phyloP scores from a whole-genome alignment of 2,113 vertebrate genomes.

The Plestiodon gilberti region DNA sequence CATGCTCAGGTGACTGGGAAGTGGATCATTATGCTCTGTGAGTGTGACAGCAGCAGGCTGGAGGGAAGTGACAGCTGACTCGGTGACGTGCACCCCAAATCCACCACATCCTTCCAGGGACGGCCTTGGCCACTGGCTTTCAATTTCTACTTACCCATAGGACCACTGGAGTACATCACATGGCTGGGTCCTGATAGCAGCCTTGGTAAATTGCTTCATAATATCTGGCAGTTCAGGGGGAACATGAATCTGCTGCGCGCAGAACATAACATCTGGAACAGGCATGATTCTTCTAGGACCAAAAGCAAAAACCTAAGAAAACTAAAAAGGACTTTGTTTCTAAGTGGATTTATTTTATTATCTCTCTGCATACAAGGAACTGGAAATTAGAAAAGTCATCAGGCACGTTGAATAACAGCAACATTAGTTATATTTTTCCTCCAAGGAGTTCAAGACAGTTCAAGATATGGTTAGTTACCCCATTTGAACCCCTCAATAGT shows the following conservation, averaged over 20 bases:
- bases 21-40: too few species aligned
- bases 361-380: not conserved
- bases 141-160: constrained; percentile 79
- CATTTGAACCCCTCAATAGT: not conserved
- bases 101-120: not conserved
- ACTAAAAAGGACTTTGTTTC: not conserved
- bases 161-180: constrained; percentile 87
- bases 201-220: constrained; percentile 91
- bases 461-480: not conserved
- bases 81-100: too few species aligned
- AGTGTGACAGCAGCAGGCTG: too few species aligned
- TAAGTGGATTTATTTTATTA: not conserved
- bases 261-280: constrained; percentile 87
- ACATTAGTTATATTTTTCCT: not conserved
- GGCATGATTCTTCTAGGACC: constrained; percentile 77
- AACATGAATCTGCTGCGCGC: constrained; percentile 89
- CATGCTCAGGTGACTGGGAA: too few species aligned
- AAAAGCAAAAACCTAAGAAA: not conserved
- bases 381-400: not conserved
- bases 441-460: not conserved
- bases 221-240: constrained; percentile 88
- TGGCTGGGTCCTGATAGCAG: constrained; percentile 90
- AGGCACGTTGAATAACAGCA: not conserved
- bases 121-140: not conserved
- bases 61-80: too few species aligned